Evolutionary conservation across 2,888 invertebrate species (phyloP).

Genomic region (Lasiommata megera): DNA sequence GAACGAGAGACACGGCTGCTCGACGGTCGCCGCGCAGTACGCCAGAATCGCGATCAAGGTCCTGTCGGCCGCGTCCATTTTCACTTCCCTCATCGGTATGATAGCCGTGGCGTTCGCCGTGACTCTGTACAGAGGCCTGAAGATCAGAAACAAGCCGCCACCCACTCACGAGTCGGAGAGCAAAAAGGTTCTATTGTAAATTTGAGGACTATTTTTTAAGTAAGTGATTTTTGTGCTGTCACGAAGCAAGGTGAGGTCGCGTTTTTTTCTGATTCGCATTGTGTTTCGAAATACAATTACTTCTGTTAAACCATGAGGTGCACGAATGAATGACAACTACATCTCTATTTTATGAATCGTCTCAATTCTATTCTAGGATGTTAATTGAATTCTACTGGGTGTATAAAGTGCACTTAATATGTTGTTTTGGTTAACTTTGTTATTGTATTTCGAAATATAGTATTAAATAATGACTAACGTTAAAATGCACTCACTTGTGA

Average conservation of each 20-base stretch:
- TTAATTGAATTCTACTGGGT: background rate
- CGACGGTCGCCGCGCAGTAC: constrained; percentile 61
- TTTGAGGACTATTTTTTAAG: background rate
- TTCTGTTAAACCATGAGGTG: background rate
- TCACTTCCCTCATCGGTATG: constrained; percentile 56
- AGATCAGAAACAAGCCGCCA: constrained; percentile 46
- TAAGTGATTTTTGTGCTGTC: constrained; percentile 3
- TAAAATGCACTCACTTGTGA: constrained; percentile 4
- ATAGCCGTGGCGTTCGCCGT: constrained; percentile 51
- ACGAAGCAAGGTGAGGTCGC: constrained; percentile 5
- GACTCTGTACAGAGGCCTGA: constrained; percentile 46
- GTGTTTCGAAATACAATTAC: background rate
- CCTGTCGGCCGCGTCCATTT: constrained; percentile 51
- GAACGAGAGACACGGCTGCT: constrained; percentile 68
- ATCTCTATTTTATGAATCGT: background rate
- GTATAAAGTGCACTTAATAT: background rate
- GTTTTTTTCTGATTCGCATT: constrained; percentile 1
- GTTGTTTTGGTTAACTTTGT: too few species aligned
- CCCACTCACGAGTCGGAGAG: constrained; percentile 59
- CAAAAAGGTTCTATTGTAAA: constrained; percentile 60
- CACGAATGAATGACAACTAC: background rate
- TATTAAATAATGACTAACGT: background rate
- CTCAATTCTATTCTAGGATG: background rate
- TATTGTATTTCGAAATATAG: background rate
- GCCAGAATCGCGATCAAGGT: constrained; percentile 57